phyloP scores from a whole-genome alignment of 2,797 vertebrate species.

The Falco rusticolus region DNA sequence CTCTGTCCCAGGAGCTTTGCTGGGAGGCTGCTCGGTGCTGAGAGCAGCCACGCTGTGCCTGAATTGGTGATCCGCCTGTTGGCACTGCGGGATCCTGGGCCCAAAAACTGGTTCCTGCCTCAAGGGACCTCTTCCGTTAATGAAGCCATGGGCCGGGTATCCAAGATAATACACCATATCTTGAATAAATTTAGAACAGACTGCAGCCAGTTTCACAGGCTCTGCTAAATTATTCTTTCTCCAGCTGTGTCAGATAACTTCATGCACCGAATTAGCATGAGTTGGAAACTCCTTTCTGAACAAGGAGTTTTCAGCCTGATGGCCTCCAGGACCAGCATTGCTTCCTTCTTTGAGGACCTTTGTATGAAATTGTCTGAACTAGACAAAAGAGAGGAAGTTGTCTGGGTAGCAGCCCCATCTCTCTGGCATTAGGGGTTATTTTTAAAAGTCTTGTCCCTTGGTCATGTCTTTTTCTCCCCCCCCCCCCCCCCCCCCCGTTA shows the following conservation, averaged over 20 bases:
- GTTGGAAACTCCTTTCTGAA: neutral
- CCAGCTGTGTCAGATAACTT: conserved; percentile 7
- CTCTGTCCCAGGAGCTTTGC: neutral
- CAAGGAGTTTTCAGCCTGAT: neutral
- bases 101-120: neutral
- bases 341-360: neutral
- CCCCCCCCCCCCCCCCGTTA: neutral
- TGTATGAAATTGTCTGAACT: neutral
- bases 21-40: rapidly evolving
- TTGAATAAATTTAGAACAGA: neutral
- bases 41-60: neutral
- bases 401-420: neutral
- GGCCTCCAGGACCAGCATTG: neutral
- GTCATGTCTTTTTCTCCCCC: neutral
- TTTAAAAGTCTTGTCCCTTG: neutral
- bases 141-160: neutral
- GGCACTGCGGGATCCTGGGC: neutral
- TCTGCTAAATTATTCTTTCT: conserved; percentile 13
- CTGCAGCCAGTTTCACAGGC: neutral
- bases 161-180: neutral
- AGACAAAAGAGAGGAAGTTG: neutral
- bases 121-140: neutral
- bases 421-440: neutral
- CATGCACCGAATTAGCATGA: neutral
- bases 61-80: neutral